Conservation (phyloP, 2,888 invertebrate genomes). For the Branchipolynoe longqiensis region DNA sequence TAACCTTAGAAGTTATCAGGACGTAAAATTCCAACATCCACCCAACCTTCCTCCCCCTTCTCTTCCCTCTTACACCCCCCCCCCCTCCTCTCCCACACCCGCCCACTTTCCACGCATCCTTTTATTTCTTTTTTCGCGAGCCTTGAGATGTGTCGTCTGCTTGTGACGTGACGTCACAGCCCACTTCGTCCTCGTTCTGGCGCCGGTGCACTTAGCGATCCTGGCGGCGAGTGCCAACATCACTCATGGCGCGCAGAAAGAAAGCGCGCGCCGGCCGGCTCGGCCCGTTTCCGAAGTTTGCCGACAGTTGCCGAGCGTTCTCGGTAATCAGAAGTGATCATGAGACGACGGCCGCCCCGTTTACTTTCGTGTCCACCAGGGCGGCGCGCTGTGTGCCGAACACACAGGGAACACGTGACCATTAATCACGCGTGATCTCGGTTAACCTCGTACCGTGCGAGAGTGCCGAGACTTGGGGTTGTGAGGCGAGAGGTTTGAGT, state of each 20-base stretch:
- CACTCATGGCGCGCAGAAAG: background rate
- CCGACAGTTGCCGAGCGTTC: constrained; percentile 57
- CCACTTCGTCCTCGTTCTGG: constrained; percentile 31
- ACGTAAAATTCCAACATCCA: background rate
- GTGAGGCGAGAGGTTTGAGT: too few relatives aligned
- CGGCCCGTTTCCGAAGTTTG: constrained; percentile 2
- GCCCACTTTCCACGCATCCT: background rate
- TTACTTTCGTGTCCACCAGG: constrained; percentile 1
- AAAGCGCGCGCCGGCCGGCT: background rate
- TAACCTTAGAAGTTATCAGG: too few relatives aligned
- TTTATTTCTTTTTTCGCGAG: background rate
- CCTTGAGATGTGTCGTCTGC: background rate
- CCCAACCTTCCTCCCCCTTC: background rate
- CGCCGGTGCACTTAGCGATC: constrained; percentile 9
- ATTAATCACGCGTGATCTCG: constrained; percentile 52
- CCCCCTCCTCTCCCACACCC: too few relatives aligned
- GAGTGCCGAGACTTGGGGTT: too few relatives aligned
- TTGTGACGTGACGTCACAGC: background rate
- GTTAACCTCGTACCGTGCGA: constrained; percentile 43
- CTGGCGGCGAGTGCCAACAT: constrained; percentile 8
- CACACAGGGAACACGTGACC: background rate
- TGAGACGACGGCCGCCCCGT: background rate
- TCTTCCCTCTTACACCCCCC: background rate
- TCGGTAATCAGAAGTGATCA: constrained; percentile 54
- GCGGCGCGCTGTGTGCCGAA: constrained; percentile 4